Evolutionary conservation across 2,113 vertebrate genomes (phyloP).

Genomic region (Mugil cephalus): DNA sequence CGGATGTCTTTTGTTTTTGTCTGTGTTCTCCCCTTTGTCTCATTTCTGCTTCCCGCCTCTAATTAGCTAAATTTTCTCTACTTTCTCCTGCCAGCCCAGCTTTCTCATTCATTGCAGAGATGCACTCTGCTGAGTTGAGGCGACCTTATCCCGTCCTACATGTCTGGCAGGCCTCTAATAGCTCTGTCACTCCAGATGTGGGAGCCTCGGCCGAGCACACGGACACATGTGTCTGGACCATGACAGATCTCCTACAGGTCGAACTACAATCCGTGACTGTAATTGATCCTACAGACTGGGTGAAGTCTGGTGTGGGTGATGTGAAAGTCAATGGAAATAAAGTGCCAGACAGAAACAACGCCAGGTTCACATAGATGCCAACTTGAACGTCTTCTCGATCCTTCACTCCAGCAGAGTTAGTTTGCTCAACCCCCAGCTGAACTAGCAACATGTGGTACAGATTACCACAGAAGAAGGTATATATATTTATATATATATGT

Average conservation of each 20-base stretch:
- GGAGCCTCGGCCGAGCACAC: conserved; percentile 4
- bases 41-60: conserved; percentile 12
- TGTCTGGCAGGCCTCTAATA: conserved; percentile 59
- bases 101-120: conserved; percentile 38
- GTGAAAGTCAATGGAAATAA: conserved; percentile 20
- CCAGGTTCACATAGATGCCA: not conserved
- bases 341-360: conserved; percentile 9
- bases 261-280: conserved; percentile 25
- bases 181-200: conserved; percentile 58
- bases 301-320: not conserved
- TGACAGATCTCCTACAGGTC: conserved; percentile 57
- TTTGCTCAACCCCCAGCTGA: conserved; percentile 63
- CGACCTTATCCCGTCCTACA: conserved; percentile 65
- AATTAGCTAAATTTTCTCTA: conserved; percentile 12
- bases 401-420: conserved; percentile 20
- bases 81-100: conserved; percentile 2
- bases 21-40: conserved; percentile 27
- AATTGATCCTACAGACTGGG: conserved; percentile 10
- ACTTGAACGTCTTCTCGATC: conserved; percentile 14
- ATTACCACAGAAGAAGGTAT: conserved; percentile 77
- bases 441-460: conserved; percentile 72
- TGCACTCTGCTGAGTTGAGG: conserved; percentile 38
- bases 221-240: conserved; percentile 37
- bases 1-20: conserved; percentile 12
- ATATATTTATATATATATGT: too few species aligned